Conservation (phyloP, 2,888 invertebrate species). For the Crematogaster levior region DNA sequence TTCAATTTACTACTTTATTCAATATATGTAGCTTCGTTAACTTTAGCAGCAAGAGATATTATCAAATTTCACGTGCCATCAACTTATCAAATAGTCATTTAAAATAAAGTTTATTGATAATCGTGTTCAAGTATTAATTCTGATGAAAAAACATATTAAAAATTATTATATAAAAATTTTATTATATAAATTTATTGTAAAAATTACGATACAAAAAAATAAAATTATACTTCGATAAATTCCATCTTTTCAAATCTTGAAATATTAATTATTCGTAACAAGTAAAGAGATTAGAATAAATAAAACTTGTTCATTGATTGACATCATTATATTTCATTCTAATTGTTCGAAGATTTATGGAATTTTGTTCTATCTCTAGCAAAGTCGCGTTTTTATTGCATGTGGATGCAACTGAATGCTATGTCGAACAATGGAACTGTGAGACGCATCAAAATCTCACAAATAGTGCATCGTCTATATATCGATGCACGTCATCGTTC, state of each 20-base stretch:
- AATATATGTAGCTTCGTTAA: background rate
- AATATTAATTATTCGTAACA: background rate
- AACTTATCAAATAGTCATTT: background rate
- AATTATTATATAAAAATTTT: background rate
- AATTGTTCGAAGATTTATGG: background rate
- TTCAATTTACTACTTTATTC: conserved; percentile 16
- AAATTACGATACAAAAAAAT: background rate
- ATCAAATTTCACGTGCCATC: background rate
- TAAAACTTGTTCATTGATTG: background rate
- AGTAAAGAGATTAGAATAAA: background rate
- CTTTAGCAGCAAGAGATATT: background rate
- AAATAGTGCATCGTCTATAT: conserved; percentile 60
- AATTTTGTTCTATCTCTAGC: background rate
- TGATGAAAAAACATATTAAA: conserved; percentile 9
- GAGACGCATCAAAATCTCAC: conserved; percentile 21
- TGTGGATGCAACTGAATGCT: background rate
- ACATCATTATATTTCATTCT: background rate
- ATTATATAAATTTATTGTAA: background rate
- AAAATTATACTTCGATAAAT: background rate
- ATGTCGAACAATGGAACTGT: background rate
- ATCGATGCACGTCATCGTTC: conserved; percentile 69
- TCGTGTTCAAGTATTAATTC: too few species aligned
- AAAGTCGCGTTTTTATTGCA: background rate
- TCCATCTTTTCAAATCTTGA: background rate
- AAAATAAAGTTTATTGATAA: background rate